Percentiles rank a stretch among this genome's conserved stretches.
Conservation (phyloP, 2,797 vertebrate species). For the Crocidura indochinensis region DNA sequence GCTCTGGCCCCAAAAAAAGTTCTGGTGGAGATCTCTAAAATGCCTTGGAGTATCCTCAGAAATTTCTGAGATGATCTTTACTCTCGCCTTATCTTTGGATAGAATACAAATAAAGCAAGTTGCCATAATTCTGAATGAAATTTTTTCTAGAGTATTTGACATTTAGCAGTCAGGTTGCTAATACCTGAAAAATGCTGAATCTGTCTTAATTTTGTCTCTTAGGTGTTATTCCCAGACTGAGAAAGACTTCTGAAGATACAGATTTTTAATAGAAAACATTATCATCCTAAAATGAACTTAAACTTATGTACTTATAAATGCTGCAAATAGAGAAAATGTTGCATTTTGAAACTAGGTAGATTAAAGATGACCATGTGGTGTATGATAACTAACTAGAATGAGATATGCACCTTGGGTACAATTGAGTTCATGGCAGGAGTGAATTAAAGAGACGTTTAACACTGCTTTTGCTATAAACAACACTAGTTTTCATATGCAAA, state of each 20-base stretch:
- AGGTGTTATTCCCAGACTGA: conserved; percentile 29
- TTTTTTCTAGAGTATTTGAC: conserved; percentile 75
- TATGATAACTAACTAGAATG: too few relatives aligned
- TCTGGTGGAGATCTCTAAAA: too few relatives aligned
- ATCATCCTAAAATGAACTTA: background rate
- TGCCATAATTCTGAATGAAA: conserved; percentile 69
- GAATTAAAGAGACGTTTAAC: background rate
- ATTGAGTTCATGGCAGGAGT: background rate
- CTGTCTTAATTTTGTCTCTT: conserved; percentile 59
- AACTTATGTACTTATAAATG: background rate
- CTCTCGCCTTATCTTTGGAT: conserved; percentile 77
- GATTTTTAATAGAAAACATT: conserved; percentile 20
- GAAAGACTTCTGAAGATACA: conserved; percentile 29
- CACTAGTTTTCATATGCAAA: background rate
- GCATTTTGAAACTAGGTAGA: background rate
- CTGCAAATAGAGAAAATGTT: conserved; percentile 36
- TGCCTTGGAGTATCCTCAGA: conserved; percentile 54
- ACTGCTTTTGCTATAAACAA: background rate
- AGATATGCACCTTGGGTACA: too few relatives aligned
- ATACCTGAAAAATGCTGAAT: conserved; percentile 68
- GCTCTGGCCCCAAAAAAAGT: too few relatives aligned
- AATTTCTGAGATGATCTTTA: conserved; percentile 74
- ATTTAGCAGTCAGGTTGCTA: conserved; percentile 60
- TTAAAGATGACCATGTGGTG: background rate
- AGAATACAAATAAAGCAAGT: conserved; percentile 73